Base-by-base conservation (phyloP, 2,113 vertebrate species). In the Eulemur rufifrons region DNA sequence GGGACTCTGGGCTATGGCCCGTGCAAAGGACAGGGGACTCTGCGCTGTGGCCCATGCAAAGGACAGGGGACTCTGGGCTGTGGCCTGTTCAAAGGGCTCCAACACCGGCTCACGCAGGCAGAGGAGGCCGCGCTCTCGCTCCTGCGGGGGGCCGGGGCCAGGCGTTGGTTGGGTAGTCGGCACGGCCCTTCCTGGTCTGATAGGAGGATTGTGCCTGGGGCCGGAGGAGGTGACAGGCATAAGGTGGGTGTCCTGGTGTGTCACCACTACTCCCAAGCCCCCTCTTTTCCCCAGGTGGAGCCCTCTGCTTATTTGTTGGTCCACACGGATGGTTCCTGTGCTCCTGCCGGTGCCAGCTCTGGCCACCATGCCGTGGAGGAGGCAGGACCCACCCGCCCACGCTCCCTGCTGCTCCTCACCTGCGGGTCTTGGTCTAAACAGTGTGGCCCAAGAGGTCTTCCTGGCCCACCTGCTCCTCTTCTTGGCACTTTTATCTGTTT, bases 231-330 rank as follows among this genome's bases (percentile, higher is more conserved):
- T 34, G 37, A 1, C 27, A 25, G 32, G n/a, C 14, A 5, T 25
- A 14, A 61, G n/a, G 1, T 5, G 39, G 37, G 47, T 4, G 0
- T 61, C 45, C 27, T 29, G 25, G 7, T 37, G 17, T 42, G 32
- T 10, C 32, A 25, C 66, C 54, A 34, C 54, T 20, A 1, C 0
- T 2, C 47, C 88, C 20, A 39, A 2, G 20, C n/a, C n/a, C 4
- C 10, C 14, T 74, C 6, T 3, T 76, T 5, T 76, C 12, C 52
- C 66, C 4, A 7, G 18, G 59, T 3, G 25, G 47, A 69, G 68
- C 13, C 3, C 0, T 47, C 56, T 23, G 47, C 37, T 52, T 37
- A 20, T 34, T 9, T 61, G 42, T 42, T 68, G 0, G 0, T 59
- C 42, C 15, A 52, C 45, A 64, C 66, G 50, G 85, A 56, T 37